Percentiles rank a stretch among this genome's conserved stretches.
phyloP scores from a whole-genome alignment of 2,113 vertebrate species.

The Xenus cinereus region DNA sequence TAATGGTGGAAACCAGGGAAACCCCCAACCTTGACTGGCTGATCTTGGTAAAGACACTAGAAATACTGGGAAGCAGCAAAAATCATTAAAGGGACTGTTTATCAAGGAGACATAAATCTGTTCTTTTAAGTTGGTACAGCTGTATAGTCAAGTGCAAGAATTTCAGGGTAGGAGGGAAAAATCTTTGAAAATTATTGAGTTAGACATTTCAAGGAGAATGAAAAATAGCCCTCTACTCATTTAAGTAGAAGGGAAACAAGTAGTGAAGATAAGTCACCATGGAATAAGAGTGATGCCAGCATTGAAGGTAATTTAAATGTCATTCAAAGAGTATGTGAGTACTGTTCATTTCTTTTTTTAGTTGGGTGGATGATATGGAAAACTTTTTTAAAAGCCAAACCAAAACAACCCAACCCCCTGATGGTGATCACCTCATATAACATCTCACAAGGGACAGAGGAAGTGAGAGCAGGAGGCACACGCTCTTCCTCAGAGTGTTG shows the following conservation, averaged over 20 bases:
- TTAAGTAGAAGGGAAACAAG: not conserved
- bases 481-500: not conserved
- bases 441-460: not conserved
- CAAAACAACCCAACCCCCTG: not conserved
- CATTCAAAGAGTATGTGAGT: not conserved
- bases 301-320: not conserved
- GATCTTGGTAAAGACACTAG: not conserved
- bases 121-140: not conserved
- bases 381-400: not conserved
- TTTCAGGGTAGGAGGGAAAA: not conserved
- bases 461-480: not conserved
- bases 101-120: not conserved
- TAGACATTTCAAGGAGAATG: not conserved
- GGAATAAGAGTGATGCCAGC: not conserved
- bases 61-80: not conserved
- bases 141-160: not conserved
- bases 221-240: not conserved
- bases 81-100: not conserved
- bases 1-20: not conserved
- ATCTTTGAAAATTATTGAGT: not conserved
- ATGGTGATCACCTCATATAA: not conserved
- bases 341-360: not conserved
- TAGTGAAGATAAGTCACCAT: not conserved
- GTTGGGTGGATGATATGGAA: not conserved
- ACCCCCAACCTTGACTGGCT: not conserved